These are phyloP conservation scores for Cynodonichthys magdalenae DNA, from an alignment of 2,797 vertebrate genomes.

Conservation along the genomic window DNA sequence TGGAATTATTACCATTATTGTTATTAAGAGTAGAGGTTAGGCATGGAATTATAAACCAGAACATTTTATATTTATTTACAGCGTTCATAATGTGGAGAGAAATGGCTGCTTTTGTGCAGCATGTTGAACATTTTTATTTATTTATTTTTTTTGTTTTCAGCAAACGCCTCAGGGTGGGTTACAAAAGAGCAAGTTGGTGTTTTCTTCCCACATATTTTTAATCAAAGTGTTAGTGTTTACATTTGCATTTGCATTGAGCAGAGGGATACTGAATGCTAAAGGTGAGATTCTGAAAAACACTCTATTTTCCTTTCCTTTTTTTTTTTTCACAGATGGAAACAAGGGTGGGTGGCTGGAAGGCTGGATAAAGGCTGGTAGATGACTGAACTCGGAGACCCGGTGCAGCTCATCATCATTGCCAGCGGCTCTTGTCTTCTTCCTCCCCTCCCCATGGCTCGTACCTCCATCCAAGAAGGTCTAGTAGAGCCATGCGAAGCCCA, in stretches of 20 bases:
- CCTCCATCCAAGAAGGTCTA: conserved; percentile 73
- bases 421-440: conserved; percentile 72
- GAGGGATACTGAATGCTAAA: conserved; percentile 78
- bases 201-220: conserved; percentile 80
- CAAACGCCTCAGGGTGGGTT: conserved; percentile 72
- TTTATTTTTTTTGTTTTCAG: conserved; percentile 70
- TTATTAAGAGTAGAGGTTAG: background rate
- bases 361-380: conserved; percentile 76
- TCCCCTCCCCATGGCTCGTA: conserved; percentile 72
- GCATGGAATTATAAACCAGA: conserved; percentile 27
- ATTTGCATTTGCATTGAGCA: conserved; percentile 80
- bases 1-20: conserved; percentile 19
- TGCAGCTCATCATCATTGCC: conserved; percentile 78
- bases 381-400: conserved; percentile 76
- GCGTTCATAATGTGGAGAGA: conserved; percentile 33
- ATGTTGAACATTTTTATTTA: conserved; percentile 63
- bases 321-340: conserved; percentile 71
- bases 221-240: conserved; percentile 81
- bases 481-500: conserved; percentile 67
- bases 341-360: conserved; percentile 76
- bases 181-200: conserved; percentile 77
- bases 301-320: conserved; percentile 49
- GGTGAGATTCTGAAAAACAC: conserved; percentile 77
- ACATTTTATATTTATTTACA: conserved; percentile 34
- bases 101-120: conserved; percentile 44